These are phyloP conservation scores for Acleris holmiana DNA, from an alignment of 2,888 invertebrate species.

Conservation along the genomic window DNA sequence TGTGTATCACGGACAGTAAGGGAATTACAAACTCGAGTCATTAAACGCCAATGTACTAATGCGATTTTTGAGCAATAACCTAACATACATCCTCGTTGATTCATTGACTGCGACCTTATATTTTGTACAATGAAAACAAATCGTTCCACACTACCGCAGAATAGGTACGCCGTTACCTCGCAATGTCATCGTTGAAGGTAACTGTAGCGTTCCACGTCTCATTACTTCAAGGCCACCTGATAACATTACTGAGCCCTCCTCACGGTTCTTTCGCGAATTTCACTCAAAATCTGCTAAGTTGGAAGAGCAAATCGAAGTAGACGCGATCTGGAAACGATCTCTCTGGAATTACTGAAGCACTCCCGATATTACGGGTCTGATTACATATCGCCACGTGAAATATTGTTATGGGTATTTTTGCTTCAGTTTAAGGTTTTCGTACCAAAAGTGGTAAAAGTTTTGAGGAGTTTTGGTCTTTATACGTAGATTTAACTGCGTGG, in stretches of 20 bases:
- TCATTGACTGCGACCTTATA: not conserved
- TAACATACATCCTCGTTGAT: too few relatives aligned
- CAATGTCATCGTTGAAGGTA: constrained; percentile 15
- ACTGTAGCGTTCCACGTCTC: constrained; percentile 25
- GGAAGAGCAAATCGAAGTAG: constrained; percentile 50
- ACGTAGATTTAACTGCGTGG: too few relatives aligned
- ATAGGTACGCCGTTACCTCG: constrained; percentile 9
- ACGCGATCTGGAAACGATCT: constrained; percentile 48
- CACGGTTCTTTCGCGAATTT: constrained; percentile 19
- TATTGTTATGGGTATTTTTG: not conserved
- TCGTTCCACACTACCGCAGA: not conserved
- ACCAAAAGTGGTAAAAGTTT: not conserved
- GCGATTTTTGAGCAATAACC: too few relatives aligned
- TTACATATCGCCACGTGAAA: constrained; percentile 18
- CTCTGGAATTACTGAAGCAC: constrained; percentile 51
- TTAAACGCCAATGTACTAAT: too few relatives aligned
- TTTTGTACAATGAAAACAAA: not conserved
- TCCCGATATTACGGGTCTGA: constrained; percentile 52
- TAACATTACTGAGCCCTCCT: constrained; percentile 16
- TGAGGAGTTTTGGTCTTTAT: too few relatives aligned
- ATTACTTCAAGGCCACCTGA: constrained; percentile 30
- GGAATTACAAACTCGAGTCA: too few relatives aligned
- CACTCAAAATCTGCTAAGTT: constrained; percentile 34
- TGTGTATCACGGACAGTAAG: too few relatives aligned
- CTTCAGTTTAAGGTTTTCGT: not conserved